Percentiles rank a stretch among this genome's conserved stretches.
phyloP scores from a whole-genome alignment of 1,140 invertebrate species.

The Cyphomyrmex costatus region DNA sequence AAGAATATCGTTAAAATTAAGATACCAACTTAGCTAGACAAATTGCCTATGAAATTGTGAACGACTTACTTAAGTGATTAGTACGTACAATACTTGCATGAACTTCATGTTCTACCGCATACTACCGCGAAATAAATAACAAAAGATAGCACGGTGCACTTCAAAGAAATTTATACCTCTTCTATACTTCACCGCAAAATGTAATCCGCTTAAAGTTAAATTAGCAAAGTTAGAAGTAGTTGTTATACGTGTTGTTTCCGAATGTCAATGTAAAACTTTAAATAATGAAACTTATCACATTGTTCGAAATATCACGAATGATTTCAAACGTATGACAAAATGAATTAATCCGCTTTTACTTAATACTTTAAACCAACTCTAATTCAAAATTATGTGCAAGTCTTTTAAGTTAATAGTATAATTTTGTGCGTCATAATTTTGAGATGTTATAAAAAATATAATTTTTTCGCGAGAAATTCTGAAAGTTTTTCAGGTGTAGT shows the following conservation, averaged over 20 bases:
- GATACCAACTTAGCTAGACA: not conserved
- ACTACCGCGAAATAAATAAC: not conserved
- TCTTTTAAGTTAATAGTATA: not conserved
- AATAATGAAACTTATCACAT: not conserved
- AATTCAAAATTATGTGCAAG: not conserved
- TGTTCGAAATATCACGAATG: conserved; percentile 1
- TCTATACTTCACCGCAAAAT: not conserved
- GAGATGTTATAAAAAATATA: not conserved
- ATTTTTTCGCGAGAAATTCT: not conserved
- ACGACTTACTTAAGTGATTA: not conserved
- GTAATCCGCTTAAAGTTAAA: conserved; percentile 20
- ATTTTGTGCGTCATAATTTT: not conserved
- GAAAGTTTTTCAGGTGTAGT: not conserved
- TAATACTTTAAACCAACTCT: not conserved
- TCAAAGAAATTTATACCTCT: conserved; percentile 22
- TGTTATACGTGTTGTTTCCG: not conserved
- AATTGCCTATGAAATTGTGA: not conserved
- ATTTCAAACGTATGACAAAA: not conserved
- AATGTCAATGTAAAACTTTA: conserved; percentile 9
- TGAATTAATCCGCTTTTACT: not conserved
- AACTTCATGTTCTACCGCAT: not conserved
- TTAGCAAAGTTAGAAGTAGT: conserved; percentile 13
- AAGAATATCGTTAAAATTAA: not conserved
- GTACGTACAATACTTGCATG: not conserved
- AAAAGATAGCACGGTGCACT: not conserved